Evolutionary conservation across 2,888 invertebrate species (phyloP).

Genomic region (Pristionchus entomophagus): DNA sequence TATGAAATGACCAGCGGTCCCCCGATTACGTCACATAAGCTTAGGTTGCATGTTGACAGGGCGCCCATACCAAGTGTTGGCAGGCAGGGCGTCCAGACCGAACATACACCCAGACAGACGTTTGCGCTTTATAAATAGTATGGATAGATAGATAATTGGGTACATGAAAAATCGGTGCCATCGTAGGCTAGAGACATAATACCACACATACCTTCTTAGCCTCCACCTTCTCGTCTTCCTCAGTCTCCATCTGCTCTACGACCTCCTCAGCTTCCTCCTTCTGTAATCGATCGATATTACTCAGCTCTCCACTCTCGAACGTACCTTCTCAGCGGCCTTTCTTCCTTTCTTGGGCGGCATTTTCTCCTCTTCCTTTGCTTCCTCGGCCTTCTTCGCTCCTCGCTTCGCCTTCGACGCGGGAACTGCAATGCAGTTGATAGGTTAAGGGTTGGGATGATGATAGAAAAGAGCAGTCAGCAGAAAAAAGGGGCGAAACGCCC

Average conservation of each 20-base stretch:
- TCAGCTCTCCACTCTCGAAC: too few species aligned
- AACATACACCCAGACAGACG: not conserved
- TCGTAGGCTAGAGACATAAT: too few species aligned
- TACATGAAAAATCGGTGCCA: too few species aligned
- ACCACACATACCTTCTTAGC: not conserved
- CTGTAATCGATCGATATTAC: too few species aligned
- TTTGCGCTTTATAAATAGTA: not conserved
- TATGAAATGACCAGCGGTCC: not conserved
- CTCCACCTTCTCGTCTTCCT: not conserved
- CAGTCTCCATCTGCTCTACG: not conserved
- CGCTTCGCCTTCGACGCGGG: not conserved
- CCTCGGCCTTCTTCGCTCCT: slow-evolving; percentile 27
- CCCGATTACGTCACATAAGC: too few species aligned
- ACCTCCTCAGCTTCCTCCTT: not conserved
- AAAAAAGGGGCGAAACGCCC: not conserved
- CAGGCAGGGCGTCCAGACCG: too few species aligned
- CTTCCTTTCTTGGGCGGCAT: slow-evolving; percentile 16
- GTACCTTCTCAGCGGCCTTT: not conserved
- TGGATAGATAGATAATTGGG: too few species aligned
- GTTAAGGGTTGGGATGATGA: not conserved
- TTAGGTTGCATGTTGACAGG: too few species aligned
- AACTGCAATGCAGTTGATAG: not conserved
- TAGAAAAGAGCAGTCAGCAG: not conserved
- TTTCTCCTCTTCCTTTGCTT: not conserved
- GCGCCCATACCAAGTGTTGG: too few species aligned